Evolutionary conservation across 2,888 invertebrate species (phyloP).

Genomic region (Oscheius sp.): DNA sequence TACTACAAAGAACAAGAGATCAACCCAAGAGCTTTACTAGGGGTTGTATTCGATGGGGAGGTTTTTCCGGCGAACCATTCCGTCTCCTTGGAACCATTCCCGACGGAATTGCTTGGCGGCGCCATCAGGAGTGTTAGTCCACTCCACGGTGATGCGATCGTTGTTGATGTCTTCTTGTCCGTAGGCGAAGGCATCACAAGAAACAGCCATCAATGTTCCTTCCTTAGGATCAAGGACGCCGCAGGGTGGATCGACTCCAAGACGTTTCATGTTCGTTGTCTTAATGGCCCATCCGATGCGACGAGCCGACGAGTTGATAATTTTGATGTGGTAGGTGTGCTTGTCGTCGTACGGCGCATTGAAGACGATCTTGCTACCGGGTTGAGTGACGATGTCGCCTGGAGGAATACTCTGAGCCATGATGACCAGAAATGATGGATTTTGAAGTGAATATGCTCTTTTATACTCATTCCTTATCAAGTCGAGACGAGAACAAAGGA

Average conservation of each 20-base stretch:
- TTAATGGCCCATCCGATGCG: too few relatives aligned
- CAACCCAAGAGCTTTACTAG: background rate
- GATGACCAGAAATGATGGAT: too few relatives aligned
- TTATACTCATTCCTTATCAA: too few relatives aligned
- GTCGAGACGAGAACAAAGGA: too few relatives aligned
- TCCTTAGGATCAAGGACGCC: slow-evolving; percentile 63
- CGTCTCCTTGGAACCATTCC: slow-evolving; percentile 46
- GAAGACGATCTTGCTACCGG: slow-evolving; percentile 4
- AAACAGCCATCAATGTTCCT: slow-evolving; percentile 53
- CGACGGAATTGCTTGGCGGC: slow-evolving; percentile 56
- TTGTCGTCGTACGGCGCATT: slow-evolving; percentile 7
- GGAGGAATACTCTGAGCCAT: too few relatives aligned
- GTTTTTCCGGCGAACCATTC: slow-evolving; percentile 40
- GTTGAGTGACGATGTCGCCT: background rate
- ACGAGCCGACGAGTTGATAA: too few relatives aligned
- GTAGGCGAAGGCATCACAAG: slow-evolving; percentile 36
- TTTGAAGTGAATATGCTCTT: too few relatives aligned
- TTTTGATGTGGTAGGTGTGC: slow-evolving; percentile 8
- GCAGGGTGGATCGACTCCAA: too few relatives aligned
- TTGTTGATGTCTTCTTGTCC: slow-evolving; percentile 24
- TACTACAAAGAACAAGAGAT: too few relatives aligned
- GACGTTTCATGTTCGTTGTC: too few relatives aligned
- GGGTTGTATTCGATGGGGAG: slow-evolving; percentile 31
- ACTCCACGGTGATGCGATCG: slow-evolving; percentile 38
- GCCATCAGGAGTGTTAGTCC: slow-evolving; percentile 59